Base-by-base conservation (phyloP, 2,888 invertebrate species). In the Laothoe populi region DNA sequence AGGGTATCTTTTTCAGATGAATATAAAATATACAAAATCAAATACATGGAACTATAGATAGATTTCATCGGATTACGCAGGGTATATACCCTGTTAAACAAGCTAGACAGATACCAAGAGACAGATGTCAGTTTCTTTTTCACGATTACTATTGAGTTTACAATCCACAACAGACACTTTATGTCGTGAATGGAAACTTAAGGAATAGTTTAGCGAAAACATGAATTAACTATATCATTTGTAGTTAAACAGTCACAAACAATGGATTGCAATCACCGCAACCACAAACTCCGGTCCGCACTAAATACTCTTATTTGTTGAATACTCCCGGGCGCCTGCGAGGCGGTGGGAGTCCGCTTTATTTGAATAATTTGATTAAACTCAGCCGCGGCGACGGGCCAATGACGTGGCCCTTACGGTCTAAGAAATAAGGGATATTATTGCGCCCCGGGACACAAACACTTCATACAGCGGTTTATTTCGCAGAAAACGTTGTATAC, bases 281-380 rank as follows among this genome's bases (percentile, higher is more conserved):
- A 53, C 53, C 53, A 62, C 59, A 5, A 60, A 60, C 49, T 49
- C 40, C 4, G 24, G 40, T 19, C 24, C 19, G 60, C 60, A 49
- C 38, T 61, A 65, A 64, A 63, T 59, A 69, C 70, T 77, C 77
- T 77, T 82, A 78, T 81, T 78, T 77, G 86, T 79, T 75, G 83
- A 83, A 81, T 80, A 81, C 82, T 82, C 74, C 69, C 76, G 77
- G 86, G 86, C 86, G 87, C 85, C 84, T 77, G 69, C 61, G 69
- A 77, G 83, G 77, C 87, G 84, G 81, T 70, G 71, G 45, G 79
- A 79, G 82, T 83, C 83, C 79, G 77, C 81, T 87, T 80, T 84
- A 88, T 88, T 88, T 88, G 87, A 88, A 90, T 90, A 88, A 90
- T 89, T 88, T 87, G 82, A 90, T 88, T 88, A 87, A 86, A 81